Evolutionary conservation across 2,888 invertebrate species (phyloP).

Genomic region (Scaptomyza parva): DNA sequence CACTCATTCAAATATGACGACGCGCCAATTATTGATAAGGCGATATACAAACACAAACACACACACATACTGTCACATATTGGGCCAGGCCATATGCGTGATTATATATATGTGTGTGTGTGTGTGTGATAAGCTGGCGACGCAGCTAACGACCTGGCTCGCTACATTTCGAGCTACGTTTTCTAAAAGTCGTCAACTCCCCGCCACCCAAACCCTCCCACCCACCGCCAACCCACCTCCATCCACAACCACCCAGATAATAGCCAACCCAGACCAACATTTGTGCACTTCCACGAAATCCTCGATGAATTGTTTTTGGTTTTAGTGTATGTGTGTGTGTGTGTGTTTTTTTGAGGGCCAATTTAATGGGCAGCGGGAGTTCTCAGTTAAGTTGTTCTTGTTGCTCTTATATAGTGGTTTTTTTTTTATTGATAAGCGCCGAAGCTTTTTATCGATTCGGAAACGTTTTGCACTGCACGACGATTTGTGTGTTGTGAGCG

Average conservation of each 20-base stretch:
- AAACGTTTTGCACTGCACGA: constrained; percentile 14
- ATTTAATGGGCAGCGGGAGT: constrained; percentile 3
- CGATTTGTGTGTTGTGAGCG: constrained; percentile 8
- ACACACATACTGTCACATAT: constrained; percentile 7
- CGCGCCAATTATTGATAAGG: constrained; percentile 59
- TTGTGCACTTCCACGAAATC: constrained; percentile 31
- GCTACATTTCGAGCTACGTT: constrained; percentile 51
- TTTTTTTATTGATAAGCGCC: constrained; percentile 45
- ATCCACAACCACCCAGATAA: background rate
- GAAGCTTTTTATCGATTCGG: constrained; percentile 58
- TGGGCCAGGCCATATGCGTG: constrained; percentile 38
- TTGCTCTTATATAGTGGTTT: background rate
- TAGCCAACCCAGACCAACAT: background rate
- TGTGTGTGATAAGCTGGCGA: constrained; percentile 68
- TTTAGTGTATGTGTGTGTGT: too few species aligned
- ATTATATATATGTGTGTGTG: constrained; percentile 8
- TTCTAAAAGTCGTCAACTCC: constrained; percentile 8
- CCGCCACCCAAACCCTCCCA: background rate
- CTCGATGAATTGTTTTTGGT: constrained; percentile 28
- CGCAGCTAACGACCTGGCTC: constrained; percentile 57
- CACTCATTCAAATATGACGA: constrained; percentile 15
- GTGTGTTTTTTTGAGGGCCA: background rate
- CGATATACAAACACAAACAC: constrained; percentile 31
- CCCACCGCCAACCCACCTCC: background rate
- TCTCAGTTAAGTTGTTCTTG: constrained; percentile 12